These are phyloP conservation scores for Petroica traversi DNA, from an alignment of 2,113 vertebrate genomes.

Conservation along the genomic window DNA sequence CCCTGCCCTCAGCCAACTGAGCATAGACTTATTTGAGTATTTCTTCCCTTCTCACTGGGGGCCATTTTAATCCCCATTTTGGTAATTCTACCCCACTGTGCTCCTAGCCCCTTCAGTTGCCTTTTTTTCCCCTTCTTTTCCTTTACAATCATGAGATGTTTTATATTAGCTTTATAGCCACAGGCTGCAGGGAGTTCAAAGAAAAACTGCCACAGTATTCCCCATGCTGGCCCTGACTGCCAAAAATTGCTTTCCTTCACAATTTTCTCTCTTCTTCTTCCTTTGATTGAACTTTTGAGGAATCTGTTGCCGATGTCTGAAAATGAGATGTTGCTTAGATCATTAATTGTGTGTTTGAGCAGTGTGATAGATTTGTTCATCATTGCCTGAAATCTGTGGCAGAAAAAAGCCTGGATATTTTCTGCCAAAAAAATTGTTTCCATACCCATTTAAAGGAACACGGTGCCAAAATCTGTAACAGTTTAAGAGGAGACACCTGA, in stretches of 20 bases:
- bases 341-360: neutral
- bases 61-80: neutral
- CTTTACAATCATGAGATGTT: conserved; percentile 76
- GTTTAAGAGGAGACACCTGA: conserved; percentile 20
- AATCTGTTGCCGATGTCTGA: neutral
- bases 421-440: conserved; percentile 1
- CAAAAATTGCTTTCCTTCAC: neutral
- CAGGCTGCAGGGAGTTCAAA: conserved; percentile 71
- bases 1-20: neutral
- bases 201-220: conserved; percentile 68
- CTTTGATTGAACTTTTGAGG: neutral
- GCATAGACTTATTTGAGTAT: neutral
- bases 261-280: neutral
- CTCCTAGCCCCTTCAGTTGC: conserved; percentile 34
- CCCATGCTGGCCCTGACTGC: conserved; percentile 13
- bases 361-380: neutral
- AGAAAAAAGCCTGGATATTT: neutral
- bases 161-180: conserved; percentile 79
- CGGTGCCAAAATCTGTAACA: neutral
- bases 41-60: conserved; percentile 24
- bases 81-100: conserved; percentile 56
- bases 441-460: neutral
- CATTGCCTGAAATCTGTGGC: neutral
- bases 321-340: neutral
- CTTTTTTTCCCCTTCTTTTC: neutral